These are phyloP conservation scores for Zaprionus lachaisei DNA, from an alignment of 1,140 invertebrate genomes.

Conservation along the genomic window DNA sequence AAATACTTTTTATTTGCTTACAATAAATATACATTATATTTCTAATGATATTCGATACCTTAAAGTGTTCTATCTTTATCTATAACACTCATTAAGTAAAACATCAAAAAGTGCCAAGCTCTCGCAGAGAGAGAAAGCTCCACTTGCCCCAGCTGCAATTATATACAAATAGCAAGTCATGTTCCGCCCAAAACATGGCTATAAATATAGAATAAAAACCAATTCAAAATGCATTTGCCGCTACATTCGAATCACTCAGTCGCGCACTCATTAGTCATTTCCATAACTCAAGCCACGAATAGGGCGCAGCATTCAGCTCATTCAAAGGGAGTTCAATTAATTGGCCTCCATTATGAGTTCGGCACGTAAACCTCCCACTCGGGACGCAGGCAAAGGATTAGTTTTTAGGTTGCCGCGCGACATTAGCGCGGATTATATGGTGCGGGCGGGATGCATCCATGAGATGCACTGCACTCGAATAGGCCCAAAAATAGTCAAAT, in stretches of 20 bases:
- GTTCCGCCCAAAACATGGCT: background rate
- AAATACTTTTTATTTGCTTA: no score
- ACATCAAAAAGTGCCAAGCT: no score
- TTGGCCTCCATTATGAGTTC: slow-evolving; percentile 29
- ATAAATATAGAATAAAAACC: background rate
- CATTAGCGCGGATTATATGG: slow-evolving; percentile 65
- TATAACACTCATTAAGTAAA: no score
- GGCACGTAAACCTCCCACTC: slow-evolving; percentile 25
- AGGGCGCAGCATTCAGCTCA: slow-evolving; percentile 1
- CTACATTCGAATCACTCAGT: background rate
- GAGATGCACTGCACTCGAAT: slow-evolving; percentile 4
- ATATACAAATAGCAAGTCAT: background rate
- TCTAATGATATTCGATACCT: no score
- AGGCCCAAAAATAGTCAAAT: slow-evolving; percentile 38
- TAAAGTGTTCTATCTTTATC: no score
- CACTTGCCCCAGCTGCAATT: no score
- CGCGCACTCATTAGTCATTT: slow-evolving; percentile 15
- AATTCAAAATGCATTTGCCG: background rate
- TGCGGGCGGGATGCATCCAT: slow-evolving; percentile 33
- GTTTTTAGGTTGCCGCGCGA: slow-evolving; percentile 25
- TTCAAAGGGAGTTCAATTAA: slow-evolving; percentile 24
- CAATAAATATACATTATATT: no score
- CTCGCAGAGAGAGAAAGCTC: no score
- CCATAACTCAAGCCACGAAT: slow-evolving; percentile 11
- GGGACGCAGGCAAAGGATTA: slow-evolving; percentile 59